Evolutionary conservation across 2,797 vertebrate genomes (phyloP), one percentile per base, ranked within the genome.

Genomic region (Poecilia picta): DNA sequence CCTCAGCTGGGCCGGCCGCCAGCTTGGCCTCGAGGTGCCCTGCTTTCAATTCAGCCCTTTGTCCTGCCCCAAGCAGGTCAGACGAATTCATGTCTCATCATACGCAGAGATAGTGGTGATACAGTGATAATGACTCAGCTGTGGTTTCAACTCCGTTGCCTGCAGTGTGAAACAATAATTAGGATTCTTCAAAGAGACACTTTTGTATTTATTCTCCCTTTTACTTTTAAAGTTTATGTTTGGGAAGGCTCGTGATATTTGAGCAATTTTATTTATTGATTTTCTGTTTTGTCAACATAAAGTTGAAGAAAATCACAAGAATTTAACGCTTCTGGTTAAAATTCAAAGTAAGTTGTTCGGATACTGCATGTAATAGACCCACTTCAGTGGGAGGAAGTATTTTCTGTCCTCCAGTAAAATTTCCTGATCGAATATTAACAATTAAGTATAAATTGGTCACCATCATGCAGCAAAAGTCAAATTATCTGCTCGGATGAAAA

Each of bases 1-100:
- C 80, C 89, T 93, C 91, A 93, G 92, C 93, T 94, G 92, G 90
- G 94, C 86, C 83, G 53, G 87, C 93, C 88, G 87, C 92, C 92
- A 93, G 93, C 90, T 81, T 89, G 93, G 92, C 94, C 95, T 89
- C 90, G 83, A 92, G 93, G 92, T 93, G 89, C 91, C 90, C 89
- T n/a, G 80, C 90, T 94, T 91, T 94, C 91, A 92, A 93, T 94
- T 91, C 93, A 93, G 88, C 43, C 93, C 93, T 95, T 96, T 96
- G 95, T 96, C 91, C 83, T 79, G 90, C 89, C 91, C 89, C 68
- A 64, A 86, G 89, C 82, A 91, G 90, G 91, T 92, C 93, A 94
- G 93, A 95, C 94, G 92, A 94, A 95, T 94, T 91, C 94, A 91
- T 85, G 86, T 94, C 93, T 93, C 93, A 89, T 90, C 94, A 88